Conservation (phyloP, 1,140 invertebrate species). For the Drosophila seguyi region DNA sequence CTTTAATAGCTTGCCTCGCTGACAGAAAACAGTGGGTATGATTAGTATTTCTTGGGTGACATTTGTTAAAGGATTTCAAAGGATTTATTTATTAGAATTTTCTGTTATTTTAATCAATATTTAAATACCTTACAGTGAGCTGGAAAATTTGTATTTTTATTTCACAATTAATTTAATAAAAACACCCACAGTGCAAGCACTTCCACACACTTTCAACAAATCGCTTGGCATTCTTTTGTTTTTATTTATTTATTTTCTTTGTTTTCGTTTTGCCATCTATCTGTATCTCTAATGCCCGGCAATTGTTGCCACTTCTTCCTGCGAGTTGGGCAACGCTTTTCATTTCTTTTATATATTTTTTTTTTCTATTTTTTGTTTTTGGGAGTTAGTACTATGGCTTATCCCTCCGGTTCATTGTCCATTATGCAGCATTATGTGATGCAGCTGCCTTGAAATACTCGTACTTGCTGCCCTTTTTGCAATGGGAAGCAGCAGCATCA, state of each 20-base stretch:
- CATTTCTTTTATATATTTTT: constrained; percentile 54
- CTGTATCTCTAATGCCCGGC: constrained; percentile 79
- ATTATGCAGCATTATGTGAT: constrained; percentile 81
- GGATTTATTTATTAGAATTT: too few species aligned
- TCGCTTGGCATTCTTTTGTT: constrained; percentile 72
- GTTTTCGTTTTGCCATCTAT: constrained; percentile 48
- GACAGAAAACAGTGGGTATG: too few species aligned
- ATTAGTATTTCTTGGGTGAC: too few species aligned
- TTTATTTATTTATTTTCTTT: constrained; percentile 40
- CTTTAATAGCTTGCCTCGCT: too few species aligned
- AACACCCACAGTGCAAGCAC: constrained; percentile 40
- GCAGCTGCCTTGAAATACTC: constrained; percentile 65
- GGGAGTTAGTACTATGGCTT: constrained; percentile 47
- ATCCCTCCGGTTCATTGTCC: constrained; percentile 57
- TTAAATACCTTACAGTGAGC: neutral
- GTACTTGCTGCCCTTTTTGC: constrained; percentile 54
- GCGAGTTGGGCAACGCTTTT: constrained; percentile 75
- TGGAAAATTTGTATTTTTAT: too few species aligned
- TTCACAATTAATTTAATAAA: neutral
- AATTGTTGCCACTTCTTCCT: constrained; percentile 80
- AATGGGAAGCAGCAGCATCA: constrained; percentile 59
- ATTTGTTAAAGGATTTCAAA: too few species aligned
- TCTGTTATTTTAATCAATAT: too few species aligned
- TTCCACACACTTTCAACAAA: constrained; percentile 73
- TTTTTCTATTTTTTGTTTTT: constrained; percentile 48